phyloP scores from a whole-genome alignment of 2,797 vertebrate genomes.

The Melanotaenia parkinsoni region DNA sequence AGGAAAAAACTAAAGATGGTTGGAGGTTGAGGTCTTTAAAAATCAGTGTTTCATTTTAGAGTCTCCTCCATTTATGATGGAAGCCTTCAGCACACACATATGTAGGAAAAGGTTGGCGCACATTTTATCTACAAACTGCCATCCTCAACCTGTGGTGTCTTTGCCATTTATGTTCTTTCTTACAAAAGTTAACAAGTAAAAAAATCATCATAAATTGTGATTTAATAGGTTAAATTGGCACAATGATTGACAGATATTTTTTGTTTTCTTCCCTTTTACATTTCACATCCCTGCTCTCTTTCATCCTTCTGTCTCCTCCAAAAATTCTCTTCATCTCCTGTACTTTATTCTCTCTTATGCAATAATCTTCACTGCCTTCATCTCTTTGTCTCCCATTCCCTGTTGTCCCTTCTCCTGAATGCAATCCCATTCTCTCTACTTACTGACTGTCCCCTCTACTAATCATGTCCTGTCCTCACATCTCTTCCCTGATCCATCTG shows the following conservation, averaged over 20 bases:
- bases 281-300: constrained; percentile 30
- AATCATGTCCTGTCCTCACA: constrained; percentile 25
- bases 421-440: constrained; percentile 17
- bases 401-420: constrained; percentile 14
- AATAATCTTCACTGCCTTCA: constrained; percentile 49
- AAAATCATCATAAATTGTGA: background rate
- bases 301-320: constrained; percentile 9
- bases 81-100: background rate
- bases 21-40: background rate
- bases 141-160: no score
- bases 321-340: constrained; percentile 56
- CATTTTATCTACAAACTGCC: no score
- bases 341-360: constrained; percentile 9
- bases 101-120: no score
- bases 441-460: constrained; percentile 25
- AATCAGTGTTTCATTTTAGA: background rate
- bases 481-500: constrained; percentile 15
- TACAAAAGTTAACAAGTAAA: no score
- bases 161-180: no score
- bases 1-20: background rate
- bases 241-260: constrained; percentile 40
- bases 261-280: constrained; percentile 26
- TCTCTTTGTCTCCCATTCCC: constrained; percentile 2
- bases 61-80: background rate
- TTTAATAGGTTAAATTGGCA: constrained; percentile 23